Conservation (phyloP, 2,113 vertebrate genomes). For the Salminus brasiliensis region DNA sequence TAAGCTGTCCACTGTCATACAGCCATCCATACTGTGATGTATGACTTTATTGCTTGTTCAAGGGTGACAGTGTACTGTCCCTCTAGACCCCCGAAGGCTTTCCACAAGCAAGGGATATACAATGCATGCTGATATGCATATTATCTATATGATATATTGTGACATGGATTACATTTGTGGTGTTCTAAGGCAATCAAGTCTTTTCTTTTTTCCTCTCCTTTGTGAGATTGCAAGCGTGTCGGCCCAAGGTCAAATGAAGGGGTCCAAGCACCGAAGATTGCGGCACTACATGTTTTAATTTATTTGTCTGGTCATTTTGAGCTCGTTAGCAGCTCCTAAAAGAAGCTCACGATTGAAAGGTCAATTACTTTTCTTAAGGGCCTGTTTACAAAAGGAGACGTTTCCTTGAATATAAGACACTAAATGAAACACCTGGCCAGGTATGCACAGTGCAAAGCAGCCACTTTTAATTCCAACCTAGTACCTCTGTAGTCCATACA, state of each 20-base stretch:
- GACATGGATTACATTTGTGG: constrained; percentile 70
- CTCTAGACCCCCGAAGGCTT: constrained; percentile 62
- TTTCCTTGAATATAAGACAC: constrained; percentile 50
- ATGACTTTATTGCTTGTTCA: constrained; percentile 11
- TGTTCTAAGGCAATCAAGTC: constrained; percentile 61
- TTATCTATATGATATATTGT: constrained; percentile 72
- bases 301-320: background rate
- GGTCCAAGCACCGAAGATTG: background rate
- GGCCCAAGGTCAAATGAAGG: constrained; percentile 15
- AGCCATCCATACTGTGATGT: background rate
- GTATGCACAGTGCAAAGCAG: background rate
- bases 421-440: constrained; percentile 63
- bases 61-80: constrained; percentile 60
- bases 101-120: constrained; percentile 70
- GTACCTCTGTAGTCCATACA: constrained; percentile 9
- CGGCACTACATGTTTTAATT: constrained; percentile 14
- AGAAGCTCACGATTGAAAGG: background rate
- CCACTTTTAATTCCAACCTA: too few species aligned
- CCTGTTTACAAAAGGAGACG: background rate
- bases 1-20: background rate
- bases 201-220: constrained; percentile 58
- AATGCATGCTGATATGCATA: constrained; percentile 80
- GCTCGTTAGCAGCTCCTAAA: background rate
- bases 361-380: background rate
- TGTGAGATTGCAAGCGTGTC: background rate